Conservation (phyloP, 1,140 invertebrate genomes). For the Ostrea edulis region DNA sequence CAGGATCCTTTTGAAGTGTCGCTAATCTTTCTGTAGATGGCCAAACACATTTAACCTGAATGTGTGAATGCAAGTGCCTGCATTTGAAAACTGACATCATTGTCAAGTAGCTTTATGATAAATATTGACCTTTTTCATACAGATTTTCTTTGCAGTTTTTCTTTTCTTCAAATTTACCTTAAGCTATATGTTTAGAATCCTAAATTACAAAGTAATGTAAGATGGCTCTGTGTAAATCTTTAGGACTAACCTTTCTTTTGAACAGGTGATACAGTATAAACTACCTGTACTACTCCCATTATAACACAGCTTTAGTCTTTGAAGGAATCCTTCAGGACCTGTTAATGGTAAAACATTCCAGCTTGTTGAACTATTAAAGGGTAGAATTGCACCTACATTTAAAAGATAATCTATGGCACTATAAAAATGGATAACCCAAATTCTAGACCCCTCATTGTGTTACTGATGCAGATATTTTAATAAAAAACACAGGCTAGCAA, state of each 20-base stretch:
- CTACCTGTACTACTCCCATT: not conserved
- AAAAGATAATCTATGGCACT: not conserved
- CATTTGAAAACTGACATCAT: not conserved
- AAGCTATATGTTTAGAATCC: not conserved
- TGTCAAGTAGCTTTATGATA: not conserved
- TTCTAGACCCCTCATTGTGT: not conserved
- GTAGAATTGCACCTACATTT: not conserved
- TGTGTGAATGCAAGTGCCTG: not conserved
- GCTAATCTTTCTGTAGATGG: not conserved
- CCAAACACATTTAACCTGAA: not conserved
- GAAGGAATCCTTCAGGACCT: not conserved
- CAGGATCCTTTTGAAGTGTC: slow-evolving; percentile 27
- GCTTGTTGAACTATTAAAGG: not conserved
- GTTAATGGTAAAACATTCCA: not conserved
- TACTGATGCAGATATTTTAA: too few relatives aligned
- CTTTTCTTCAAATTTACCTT: not conserved
- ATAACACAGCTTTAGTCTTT: not conserved
- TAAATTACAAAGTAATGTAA: not conserved
- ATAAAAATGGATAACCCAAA: not conserved
- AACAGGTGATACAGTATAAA: not conserved
- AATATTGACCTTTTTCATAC: not conserved
- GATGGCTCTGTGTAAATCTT: not conserved
- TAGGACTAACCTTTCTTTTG: not conserved
- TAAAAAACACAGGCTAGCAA: too few relatives aligned
- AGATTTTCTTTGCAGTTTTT: not conserved